Base-by-base conservation (phyloP, 2,888 invertebrate genomes). In the Drosophila recens region DNA sequence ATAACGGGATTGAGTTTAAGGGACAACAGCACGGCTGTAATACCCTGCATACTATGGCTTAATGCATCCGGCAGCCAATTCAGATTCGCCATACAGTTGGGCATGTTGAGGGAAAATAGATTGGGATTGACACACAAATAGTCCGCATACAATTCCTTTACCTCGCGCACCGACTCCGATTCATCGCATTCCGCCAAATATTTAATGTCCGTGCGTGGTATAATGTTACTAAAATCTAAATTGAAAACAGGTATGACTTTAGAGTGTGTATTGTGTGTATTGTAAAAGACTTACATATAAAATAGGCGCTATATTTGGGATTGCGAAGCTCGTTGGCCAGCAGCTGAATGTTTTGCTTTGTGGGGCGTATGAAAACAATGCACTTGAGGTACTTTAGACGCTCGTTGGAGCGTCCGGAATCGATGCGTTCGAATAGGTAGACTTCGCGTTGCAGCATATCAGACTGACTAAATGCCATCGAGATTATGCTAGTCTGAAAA, bases 371-470 rank as follows among this genome's bases (percentile, higher is more conserved):
- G 91, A 99, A 99, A 34, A 96, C 97, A 73, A 99, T 96, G 91
- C 99, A 99, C 92, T 99, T 99, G 80, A 98, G 94, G 91, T 99
- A 97, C 80, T 97, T 97, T 92, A 99, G 94, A 13, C 96, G 95
- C 90, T 98, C 97, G 90, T 96, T 95, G 64, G 94, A 94, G n/a
- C 94, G 93, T 13, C 95, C 95, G 3, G 94, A 94, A 84, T 95
- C 95, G 34, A 99, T 95, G 72, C 98, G 94, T 92, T 99, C 99
- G 92, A 99, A 97, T 56, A 99, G 93, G 92, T 98, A 99, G 1
- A 99, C 99, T 93, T 99, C 99, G 87, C 98, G 98, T 93, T 98
- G 97, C 74, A 99, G 95, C 92, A 99, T 99, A 93, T 99, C 99
- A 1, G 99, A 98, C 91, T 99, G 99, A 73, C 99, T 97, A 93